Base-by-base conservation (phyloP, 2,888 invertebrate genomes). In the Nemapogon koenigi region DNA sequence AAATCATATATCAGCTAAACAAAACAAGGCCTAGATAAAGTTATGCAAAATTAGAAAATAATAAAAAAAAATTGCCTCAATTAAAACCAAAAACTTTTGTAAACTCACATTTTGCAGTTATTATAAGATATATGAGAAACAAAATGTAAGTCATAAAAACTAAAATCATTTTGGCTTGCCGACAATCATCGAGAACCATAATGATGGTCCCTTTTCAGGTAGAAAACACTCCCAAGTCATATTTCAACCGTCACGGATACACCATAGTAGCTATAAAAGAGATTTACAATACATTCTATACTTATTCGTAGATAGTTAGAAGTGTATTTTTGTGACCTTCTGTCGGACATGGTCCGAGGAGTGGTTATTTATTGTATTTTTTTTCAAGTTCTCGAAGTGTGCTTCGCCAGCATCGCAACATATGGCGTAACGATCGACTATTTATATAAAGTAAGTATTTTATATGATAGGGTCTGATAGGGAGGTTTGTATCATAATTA, bases 181-280 rank as follows among this genome's bases (percentile, higher is more conserved):
- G 73, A 73, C 78, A 72, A 69, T 73, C 71, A 73, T 68, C 55
- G 56, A 53, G 49, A 53, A 50, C 56, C 57, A 66, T 76, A 72
- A 75, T 72, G 70, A 75, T 58, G 65, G 67, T 61, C 73, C 75
- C 63, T 65, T 66, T 65, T 60, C 76, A 78, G 78, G 78, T 78
- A 78, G 71, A 68, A 53, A 65, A 65, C 54, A 62, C 63, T 64
- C 67, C 66, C 58, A 67, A 73, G 69, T 68, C 63, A 71, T 78
- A 76, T 75, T 72, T 75, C 67, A 76, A 68, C 67, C 63, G 73
- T 64, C 75, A 69, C 52, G 65, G 65, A 62, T 63, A 60, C 57
- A 55, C 56, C 54, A 55, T 65, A 56, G 70, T 60, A 65, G 67
- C 68, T 60, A 70, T 75, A 71, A 75, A 73, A 62, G 60, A 68